Evolutionary conservation across 2,888 invertebrate species (phyloP), one percentile per base, ranked within the genome.

Genomic region (Pecten maximus): DNA sequence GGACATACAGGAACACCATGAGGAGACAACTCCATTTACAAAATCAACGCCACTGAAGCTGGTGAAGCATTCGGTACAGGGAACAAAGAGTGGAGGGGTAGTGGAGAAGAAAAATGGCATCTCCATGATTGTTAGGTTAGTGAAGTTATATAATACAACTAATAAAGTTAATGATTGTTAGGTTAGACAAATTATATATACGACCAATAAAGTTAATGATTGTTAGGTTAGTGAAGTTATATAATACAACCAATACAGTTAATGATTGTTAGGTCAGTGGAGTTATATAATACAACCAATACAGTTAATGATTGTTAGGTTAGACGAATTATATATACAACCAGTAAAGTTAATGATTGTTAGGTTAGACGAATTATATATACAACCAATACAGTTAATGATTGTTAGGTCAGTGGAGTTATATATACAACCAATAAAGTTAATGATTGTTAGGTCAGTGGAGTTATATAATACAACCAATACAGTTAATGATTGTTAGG

Each of bases 301-400:
- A n/a, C n/a, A n/a, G n/a, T n/a, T n/a, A n/a, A 98, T 98, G 93
- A 99, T 99, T 89, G 98, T 99, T 92, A 98, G 98, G 99, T 98
- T 28, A 0, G 97, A 97, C 96, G 96, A 28, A 10, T 23, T 87
- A 4, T 39, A 15, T 50, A 48, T n/a, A n/a, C n/a, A n/a, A n/a
- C n/a, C n/a, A n/a, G n/a, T n/a, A n/a, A n/a, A n/a, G n/a, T n/a
- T n/a, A n/a, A n/a, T n/a, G n/a, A n/a, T n/a, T n/a, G n/a, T 99
- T 92, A 98, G 98, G 99, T 98, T 28, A 0, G 97, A 97, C 96
- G 96, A 28, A 10, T 23, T 87, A 4, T 39, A 15, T 50, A 48
- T n/a, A n/a, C n/a, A n/a, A n/a, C n/a, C n/a, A n/a, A n/a, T n/a
- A n/a, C n/a, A n/a, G n/a, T n/a, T n/a, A n/a, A n/a, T n/a, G n/a